Conservation (phyloP, 2,113 vertebrate species). For the Mus spicilegus region DNA sequence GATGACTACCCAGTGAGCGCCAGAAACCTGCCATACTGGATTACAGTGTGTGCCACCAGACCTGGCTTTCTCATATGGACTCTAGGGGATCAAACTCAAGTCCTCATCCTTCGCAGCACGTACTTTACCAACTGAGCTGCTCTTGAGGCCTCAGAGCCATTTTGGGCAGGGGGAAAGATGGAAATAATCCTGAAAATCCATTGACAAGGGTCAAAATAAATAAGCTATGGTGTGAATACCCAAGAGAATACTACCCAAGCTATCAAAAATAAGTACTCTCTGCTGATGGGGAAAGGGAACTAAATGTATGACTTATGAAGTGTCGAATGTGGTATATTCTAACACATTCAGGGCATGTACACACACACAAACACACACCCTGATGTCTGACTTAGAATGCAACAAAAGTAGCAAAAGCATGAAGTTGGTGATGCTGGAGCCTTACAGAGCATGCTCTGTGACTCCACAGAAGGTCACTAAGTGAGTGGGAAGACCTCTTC, state of each 20-base stretch:
- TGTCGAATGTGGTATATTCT: not conserved
- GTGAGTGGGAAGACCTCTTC: not conserved
- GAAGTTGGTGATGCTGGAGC: not conserved
- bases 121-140: not conserved
- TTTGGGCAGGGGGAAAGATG: not conserved
- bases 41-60: too few relatives aligned
- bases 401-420: not conserved
- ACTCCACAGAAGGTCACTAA: not conserved
- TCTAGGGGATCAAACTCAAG: not conserved
- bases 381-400: not conserved
- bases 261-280: not conserved
- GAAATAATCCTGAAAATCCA: conserved; percentile 12
- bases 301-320: not conserved
- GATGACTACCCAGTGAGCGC: not conserved
- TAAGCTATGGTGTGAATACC: not conserved
- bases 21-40: not conserved
- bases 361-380: not conserved
- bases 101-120: not conserved
- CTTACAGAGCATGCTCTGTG: too few relatives aligned
- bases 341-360: not conserved
- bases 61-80: not conserved
- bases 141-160: not conserved
- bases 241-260: not conserved
- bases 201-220: not conserved
- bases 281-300: not conserved